phyloP scores from a whole-genome alignment of 2,797 vertebrate genomes.

The Parotocinclus haroldoi region DNA sequence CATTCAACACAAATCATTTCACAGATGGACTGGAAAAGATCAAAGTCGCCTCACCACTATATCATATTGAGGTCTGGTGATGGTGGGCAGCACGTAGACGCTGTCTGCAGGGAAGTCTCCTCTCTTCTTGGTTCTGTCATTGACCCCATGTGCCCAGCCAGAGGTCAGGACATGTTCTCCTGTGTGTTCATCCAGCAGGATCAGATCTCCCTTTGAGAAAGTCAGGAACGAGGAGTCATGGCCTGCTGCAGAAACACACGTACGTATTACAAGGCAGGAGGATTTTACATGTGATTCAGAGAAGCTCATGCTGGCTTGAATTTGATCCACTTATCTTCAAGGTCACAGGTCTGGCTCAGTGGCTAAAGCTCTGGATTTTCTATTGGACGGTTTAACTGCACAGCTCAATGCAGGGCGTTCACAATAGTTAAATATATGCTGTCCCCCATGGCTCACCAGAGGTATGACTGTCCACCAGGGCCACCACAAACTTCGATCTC shows the following conservation, averaged over 20 bases:
- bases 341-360: too few species aligned
- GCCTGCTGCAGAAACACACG: conserved; percentile 63
- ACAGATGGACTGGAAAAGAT: too few species aligned
- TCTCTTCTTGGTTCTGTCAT: conserved; percentile 86
- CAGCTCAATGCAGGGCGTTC: too few species aligned
- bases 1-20: too few species aligned
- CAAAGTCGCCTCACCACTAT: conserved; percentile 74
- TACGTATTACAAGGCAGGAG: background rate
- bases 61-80: conserved; percentile 83
- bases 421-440: too few species aligned
- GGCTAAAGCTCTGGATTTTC: too few species aligned
- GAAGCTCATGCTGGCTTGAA: too few species aligned
- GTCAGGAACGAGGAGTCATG: conserved; percentile 86
- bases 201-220: conserved; percentile 90
- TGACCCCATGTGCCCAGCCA: conserved; percentile 89
- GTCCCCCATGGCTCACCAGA: conserved; percentile 72
- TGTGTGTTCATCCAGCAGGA: conserved; percentile 86
- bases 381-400: too few species aligned
- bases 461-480: conserved; percentile 85
- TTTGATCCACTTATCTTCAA: too few species aligned
- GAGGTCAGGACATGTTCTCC: conserved; percentile 92
- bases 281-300: background rate
- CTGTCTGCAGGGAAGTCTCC: conserved; percentile 93
- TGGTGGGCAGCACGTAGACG: conserved; percentile 88
- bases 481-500: conserved; percentile 90